Conservation (phyloP, 2,888 invertebrate genomes). For the Capitulum mitella region DNA sequence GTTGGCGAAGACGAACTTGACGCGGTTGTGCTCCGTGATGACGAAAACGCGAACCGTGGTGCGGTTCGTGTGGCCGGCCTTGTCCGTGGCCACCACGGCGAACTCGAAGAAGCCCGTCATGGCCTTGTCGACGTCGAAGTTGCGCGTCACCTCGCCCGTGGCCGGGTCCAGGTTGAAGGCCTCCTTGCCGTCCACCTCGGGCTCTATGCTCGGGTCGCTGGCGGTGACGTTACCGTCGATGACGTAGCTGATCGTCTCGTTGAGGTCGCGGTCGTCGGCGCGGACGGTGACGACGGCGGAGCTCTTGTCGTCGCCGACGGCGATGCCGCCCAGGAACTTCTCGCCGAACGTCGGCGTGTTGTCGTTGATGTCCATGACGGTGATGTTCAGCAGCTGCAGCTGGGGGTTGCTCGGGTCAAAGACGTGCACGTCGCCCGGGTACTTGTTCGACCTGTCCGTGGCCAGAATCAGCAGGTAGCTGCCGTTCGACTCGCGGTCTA, state of each 20-base stretch:
- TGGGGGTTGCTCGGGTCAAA: constrained; percentile 29
- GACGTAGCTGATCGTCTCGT: constrained; percentile 7
- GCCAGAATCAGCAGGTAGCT: constrained; percentile 16
- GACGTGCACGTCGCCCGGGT: neutral
- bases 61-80: neutral
- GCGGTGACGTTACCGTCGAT: neutral
- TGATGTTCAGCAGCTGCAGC: constrained; percentile 46
- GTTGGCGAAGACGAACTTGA: neutral
- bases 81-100: neutral
- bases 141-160: neutral
- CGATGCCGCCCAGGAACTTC: constrained; percentile 16
- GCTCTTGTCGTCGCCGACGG: constrained; percentile 5
- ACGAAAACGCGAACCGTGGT: neutral
- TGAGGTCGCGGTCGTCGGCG: constrained; percentile 9
- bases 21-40: neutral
- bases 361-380: constrained; percentile 63
- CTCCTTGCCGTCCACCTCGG: neutral
- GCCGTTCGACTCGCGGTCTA: constrained; percentile 22
- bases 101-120: neutral
- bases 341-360: constrained; percentile 55
- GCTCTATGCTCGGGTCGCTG: neutral
- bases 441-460: neutral
- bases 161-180: neutral
- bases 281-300: neutral
- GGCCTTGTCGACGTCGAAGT: neutral